Percentiles rank a stretch among this genome's conserved stretches.
Evolutionary conservation across 1,140 invertebrate species (phyloP).

Genomic region (Scaptomyza pallida): DNA sequence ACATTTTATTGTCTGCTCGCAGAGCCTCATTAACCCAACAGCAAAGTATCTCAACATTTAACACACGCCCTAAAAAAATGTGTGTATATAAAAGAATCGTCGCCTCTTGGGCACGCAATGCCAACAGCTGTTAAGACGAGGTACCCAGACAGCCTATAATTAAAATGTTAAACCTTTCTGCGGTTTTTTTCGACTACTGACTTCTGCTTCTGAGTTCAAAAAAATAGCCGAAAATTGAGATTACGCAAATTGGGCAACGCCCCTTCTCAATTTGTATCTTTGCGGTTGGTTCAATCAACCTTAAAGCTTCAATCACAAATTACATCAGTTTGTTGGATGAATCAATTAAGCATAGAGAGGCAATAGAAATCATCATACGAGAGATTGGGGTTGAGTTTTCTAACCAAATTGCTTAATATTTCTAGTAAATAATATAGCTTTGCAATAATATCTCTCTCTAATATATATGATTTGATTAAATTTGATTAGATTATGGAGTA

Average conservation of each 20-base stretch:
- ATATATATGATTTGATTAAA: constrained; percentile 14
- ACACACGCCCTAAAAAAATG: constrained; percentile 28
- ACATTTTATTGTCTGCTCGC: constrained; percentile 38
- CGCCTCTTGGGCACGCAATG: constrained; percentile 16
- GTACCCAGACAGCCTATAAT: constrained; percentile 51
- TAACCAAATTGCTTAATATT: constrained; percentile 18
- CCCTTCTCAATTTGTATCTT: constrained; percentile 46
- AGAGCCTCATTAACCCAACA: constrained; percentile 28
- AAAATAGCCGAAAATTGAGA: constrained; percentile 46
- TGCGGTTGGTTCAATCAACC: constrained; percentile 16
- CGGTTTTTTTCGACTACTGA: constrained; percentile 36
- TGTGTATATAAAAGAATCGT: not conserved
- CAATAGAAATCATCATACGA: not conserved
- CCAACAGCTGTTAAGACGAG: constrained; percentile 11
- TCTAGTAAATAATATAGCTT: not conserved
- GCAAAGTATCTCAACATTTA: constrained; percentile 30
- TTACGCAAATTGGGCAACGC: constrained; percentile 72
- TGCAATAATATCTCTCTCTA: not conserved
- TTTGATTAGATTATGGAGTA: constrained; percentile 15
- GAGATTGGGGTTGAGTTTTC: too few relatives aligned
- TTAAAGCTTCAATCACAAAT: not conserved
- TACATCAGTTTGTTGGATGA: not conserved
- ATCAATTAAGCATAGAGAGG: not conserved
- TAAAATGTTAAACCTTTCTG: constrained; percentile 68
- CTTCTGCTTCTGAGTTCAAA: not conserved